These are phyloP conservation scores for Mastomys natalensis DNA, from an alignment of 2,113 vertebrate genomes.

Conservation along the genomic window DNA sequence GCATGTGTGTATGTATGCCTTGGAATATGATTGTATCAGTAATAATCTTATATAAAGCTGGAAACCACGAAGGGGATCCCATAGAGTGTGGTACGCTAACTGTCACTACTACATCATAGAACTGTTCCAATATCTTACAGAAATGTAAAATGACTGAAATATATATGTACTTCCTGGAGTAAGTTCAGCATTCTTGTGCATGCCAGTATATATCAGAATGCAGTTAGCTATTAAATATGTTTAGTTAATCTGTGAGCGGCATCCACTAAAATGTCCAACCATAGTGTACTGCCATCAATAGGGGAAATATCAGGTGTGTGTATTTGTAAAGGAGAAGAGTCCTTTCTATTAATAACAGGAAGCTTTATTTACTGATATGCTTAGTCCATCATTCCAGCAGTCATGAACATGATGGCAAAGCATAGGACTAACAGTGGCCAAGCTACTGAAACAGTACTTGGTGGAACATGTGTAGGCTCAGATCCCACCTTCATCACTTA, in stretches of 20 bases:
- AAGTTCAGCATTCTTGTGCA: background rate
- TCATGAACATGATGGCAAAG: background rate
- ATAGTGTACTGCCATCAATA: no score
- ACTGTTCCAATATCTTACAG: background rate
- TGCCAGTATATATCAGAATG: background rate
- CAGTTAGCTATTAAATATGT: background rate
- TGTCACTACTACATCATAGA: background rate
- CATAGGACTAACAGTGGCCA: background rate
- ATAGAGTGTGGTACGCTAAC: background rate
- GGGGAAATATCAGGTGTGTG: background rate
- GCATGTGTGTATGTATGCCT: background rate
- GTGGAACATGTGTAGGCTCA: background rate
- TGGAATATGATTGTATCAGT: background rate
- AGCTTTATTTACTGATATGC: background rate
- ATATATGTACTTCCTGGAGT: rapidly evolving
- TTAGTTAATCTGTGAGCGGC: background rate
- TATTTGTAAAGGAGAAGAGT: background rate
- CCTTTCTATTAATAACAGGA: background rate
- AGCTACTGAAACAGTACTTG: background rate
- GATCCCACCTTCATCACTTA: background rate
- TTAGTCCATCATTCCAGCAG: background rate
- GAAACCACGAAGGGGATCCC: background rate
- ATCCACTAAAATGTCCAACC: background rate
- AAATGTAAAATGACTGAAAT: background rate
- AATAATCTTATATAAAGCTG: no score